phyloP scores from a whole-genome alignment of 1,140 invertebrate genomes.

The Drosophila subpulchrella region DNA sequence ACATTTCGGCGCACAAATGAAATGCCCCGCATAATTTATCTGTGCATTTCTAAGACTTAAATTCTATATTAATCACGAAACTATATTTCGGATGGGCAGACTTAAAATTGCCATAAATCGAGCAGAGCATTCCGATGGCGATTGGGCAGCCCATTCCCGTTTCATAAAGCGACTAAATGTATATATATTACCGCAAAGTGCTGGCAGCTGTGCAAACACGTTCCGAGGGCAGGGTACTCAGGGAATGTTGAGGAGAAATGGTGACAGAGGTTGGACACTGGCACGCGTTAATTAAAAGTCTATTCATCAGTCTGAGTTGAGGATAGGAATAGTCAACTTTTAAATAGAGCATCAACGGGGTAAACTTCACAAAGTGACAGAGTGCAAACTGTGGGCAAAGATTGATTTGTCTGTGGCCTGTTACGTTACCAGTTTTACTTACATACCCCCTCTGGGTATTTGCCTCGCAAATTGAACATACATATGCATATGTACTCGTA shows the following conservation, averaged over 20 bases:
- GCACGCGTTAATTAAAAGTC: constrained; percentile 51
- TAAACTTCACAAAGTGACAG: constrained; percentile 14
- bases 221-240: constrained; percentile 17
- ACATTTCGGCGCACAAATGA: constrained; percentile 10
- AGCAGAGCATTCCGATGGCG: constrained; percentile 32
- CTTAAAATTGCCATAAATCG: constrained; percentile 35
- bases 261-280: constrained; percentile 30
- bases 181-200: constrained; percentile 33
- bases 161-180: constrained; percentile 19
- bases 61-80: constrained; percentile 50
- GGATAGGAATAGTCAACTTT: constrained; percentile 10
- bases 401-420: constrained; percentile 34
- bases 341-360: constrained; percentile 1
- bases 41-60: constrained; percentile 21
- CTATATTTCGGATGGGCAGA: constrained; percentile 37
- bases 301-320: constrained; percentile 34
- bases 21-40: constrained; percentile 40
- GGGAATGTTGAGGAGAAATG: constrained; percentile 1
- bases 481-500: background rate
- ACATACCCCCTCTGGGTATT: background rate
- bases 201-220: constrained; percentile 45
- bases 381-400: constrained; percentile 4
- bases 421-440: background rate
- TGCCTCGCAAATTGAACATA: constrained; percentile 16
- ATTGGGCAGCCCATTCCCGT: constrained; percentile 8